phyloP scores from a whole-genome alignment of 1,140 invertebrate species.

The Drosophila fuyamai region DNA sequence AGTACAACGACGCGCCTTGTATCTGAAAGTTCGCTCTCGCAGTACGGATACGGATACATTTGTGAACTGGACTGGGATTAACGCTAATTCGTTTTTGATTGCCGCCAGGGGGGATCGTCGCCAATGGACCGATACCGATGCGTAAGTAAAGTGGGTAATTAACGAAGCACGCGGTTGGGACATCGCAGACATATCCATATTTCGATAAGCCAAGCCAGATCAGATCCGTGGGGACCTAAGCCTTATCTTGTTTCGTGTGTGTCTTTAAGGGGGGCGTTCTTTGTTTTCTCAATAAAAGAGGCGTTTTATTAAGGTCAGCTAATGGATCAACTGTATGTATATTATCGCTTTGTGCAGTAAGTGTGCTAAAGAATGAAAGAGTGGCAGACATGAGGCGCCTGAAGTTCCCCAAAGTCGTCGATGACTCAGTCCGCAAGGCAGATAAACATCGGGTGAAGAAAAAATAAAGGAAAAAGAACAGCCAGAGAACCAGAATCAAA shows the following conservation, averaged over 20 bases:
- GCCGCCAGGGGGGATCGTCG: conserved; percentile 41
- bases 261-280: conserved; percentile 63
- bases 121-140: neutral
- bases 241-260: conserved; percentile 9
- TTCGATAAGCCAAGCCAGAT: conserved; percentile 27
- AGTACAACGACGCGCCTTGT: conserved; percentile 49
- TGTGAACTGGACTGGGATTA: conserved; percentile 49
- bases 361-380: conserved; percentile 28
- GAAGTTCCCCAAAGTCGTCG: conserved; percentile 39
- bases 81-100: conserved; percentile 77
- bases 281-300: conserved; percentile 29
- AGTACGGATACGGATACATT: conserved; percentile 34
- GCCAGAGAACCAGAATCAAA: conserved; percentile 68
- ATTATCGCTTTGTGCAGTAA: conserved; percentile 9
- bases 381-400: conserved; percentile 31
- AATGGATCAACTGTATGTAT: conserved; percentile 19
- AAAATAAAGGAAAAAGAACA: conserved; percentile 4
- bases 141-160: conserved; percentile 69
- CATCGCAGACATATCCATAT: neutral
- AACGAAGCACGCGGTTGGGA: conserved; percentile 31
- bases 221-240: conserved; percentile 8
- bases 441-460: conserved; percentile 1
- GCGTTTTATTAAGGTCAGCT: conserved; percentile 15
- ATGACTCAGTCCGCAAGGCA: conserved; percentile 58
- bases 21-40: conserved; percentile 64